phyloP scores from a whole-genome alignment of 1,140 invertebrate species.

The Drosophila aff. region DNA sequence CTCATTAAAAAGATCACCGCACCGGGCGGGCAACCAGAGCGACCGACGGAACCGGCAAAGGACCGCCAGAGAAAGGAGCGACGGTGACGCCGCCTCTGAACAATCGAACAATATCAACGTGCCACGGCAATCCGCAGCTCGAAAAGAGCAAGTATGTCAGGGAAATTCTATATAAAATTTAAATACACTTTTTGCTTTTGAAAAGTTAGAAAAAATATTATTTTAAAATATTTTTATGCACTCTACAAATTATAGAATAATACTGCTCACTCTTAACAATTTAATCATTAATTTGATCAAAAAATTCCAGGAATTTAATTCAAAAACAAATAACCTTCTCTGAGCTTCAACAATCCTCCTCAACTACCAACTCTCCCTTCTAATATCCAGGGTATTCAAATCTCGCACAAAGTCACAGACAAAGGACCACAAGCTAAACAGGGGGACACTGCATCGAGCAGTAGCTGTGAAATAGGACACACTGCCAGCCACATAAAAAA shows the following conservation, averaged over 20 bases:
- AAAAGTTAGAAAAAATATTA: neutral
- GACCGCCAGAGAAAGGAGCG: slow-evolving; percentile 20
- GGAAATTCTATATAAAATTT: neutral
- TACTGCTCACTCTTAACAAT: neutral
- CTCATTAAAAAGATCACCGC: slow-evolving; percentile 80
- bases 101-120: slow-evolving; percentile 81
- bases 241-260: no score
- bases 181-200: slow-evolving; percentile 1
- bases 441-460: neutral
- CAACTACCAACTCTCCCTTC: neutral
- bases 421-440: slow-evolving; percentile 30
- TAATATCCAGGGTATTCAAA: slow-evolving; percentile 29
- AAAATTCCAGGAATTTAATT: neutral
- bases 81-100: slow-evolving; percentile 53
- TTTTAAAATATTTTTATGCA: no score
- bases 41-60: slow-evolving; percentile 24
- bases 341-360: neutral
- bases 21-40: slow-evolving; percentile 40
- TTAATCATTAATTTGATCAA: neutral
- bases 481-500: slow-evolving; percentile 56
- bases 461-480: slow-evolving; percentile 22
- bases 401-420: slow-evolving; percentile 40
- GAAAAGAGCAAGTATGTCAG: slow-evolving; percentile 25
- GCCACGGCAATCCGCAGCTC: slow-evolving; percentile 42
- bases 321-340: neutral